A percentile compares a stretch with the other conserved stretches of the same genome.
These are phyloP conservation scores for Lasiurus borealis DNA, from an alignment of 2,113 vertebrate genomes.

Conservation along the genomic window DNA sequence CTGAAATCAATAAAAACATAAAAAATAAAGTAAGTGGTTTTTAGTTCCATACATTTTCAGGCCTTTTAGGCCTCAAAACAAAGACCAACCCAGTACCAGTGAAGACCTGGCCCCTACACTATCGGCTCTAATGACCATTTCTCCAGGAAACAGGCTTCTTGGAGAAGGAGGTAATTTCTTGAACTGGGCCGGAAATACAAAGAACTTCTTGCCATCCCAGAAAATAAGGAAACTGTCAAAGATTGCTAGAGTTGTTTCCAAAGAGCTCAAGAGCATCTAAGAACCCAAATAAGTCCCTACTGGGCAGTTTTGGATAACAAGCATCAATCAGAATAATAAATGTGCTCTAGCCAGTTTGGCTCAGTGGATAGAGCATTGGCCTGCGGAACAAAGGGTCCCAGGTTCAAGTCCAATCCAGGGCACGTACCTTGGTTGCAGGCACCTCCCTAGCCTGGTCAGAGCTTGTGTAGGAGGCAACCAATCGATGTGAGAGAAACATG, in stretches of 20 bases:
- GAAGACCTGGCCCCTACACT: not conserved
- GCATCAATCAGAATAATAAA: conserved; percentile 13
- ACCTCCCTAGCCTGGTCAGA: too few species aligned
- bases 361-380: too few species aligned
- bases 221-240: not conserved
- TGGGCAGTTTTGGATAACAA: conserved; percentile 36
- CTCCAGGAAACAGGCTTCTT: not conserved
- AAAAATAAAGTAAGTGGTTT: conserved; percentile 14
- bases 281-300: not conserved
- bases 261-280: not conserved
- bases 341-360: too few species aligned
- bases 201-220: not conserved
- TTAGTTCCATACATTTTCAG: not conserved
- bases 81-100: not conserved
- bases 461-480: too few species aligned
- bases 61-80: not conserved
- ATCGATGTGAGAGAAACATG: too few species aligned
- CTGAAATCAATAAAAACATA: not conserved
- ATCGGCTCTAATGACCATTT: not conserved
- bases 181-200: not conserved
- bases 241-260: not conserved
- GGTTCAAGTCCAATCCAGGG: too few species aligned
- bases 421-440: too few species aligned
- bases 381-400: too few species aligned
- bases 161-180: not conserved